Base-by-base conservation (phyloP, 2,797 vertebrate species). In the Acipenser oxyrinchus region DNA sequence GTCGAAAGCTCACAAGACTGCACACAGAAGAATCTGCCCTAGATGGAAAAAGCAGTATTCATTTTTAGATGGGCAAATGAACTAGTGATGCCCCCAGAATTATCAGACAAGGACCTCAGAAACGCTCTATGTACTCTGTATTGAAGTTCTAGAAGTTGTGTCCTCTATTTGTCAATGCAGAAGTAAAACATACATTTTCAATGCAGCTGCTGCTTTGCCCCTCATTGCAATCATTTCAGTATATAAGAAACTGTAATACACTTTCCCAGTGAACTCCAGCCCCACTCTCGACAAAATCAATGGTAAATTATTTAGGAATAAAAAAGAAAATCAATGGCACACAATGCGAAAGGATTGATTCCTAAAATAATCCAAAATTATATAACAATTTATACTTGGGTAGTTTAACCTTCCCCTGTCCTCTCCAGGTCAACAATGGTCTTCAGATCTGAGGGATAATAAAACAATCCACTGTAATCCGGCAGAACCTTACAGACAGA, bases 281-380 rank as follows among this genome's bases (percentile, higher is more conserved):
- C 9, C 5, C 4, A 12, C 23, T 48, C 15, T 60, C 48, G 62
- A 49, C 63, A 77, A 77, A 83, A 87, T 87, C 84, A 78, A 87
- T 87, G 79, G 75, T 84, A 85, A 87, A 85, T 87, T 86, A 87
- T 88, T 87, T 87, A 86, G 85, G 79, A 82, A 86, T 85, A 86
- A 86, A 87, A 82, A 82, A 82, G 72, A 78, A 77, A 82, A 87
- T 86, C 84, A 87, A 86, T 87, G 78, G 68, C 76, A 73, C 72
- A 72, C 77, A 80, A 84, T 74, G 80, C 82, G 82, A 78, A 73
- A 82, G 77, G 83, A 81, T 76, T 62, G 18, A 62, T 62, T 18
- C 60, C 18, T 12, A 6, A 6, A 62, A 62, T 6, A 62, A 8
- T 23, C 11, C 60, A 37, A 62, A n/a, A 37, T 62, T n/a, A 62